Evolutionary conservation across 2,797 vertebrate genomes (phyloP), one percentile per base, ranked within the genome.

Genomic region (Rhabdomys pumilio): DNA sequence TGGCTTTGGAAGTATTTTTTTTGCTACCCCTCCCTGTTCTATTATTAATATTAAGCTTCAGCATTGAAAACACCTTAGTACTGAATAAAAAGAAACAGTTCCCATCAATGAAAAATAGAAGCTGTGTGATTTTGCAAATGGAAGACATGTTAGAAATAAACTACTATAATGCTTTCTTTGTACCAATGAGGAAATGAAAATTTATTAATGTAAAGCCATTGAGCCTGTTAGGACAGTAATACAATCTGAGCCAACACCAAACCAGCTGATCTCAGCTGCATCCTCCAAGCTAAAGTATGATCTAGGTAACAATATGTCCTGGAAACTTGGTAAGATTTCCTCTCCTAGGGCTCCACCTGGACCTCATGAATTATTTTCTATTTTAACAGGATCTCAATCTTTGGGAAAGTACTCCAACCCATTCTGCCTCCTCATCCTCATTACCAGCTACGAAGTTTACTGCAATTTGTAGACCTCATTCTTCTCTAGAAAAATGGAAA

Each of bases 401-500:
- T 12, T 82, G 24, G 88, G 75, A 86, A 94, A 63, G 20, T 80
- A 26, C 17, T 73, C 41, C 88, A 79, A 59, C 2, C 6, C 88
- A 34, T n/a, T 38, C 34, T 80, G n/a, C n/a, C 88, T 76, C 50
- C 47, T 95, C 22, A 89, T 84, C 13, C n/a, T 94, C 44, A 88
- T 89, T 22, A 29, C 50, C 47, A 26, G 22, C 65, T 69, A 2
- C 2, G 14, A 38, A 41, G 17, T n/a, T 81, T 53, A 22, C 57
- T 47, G 53, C 17, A 92, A 69, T 34, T 85, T 26, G 29, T 59
- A 63, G 93, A 76, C 79, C 8, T 89, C 31, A 91, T 69, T 90
- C 90, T 89, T 63, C 38, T 91, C 38, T 59, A 73, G 84, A 93
- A 81, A 81, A 95, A 86, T 85, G 29, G 38, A 29, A 90, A 72